Evolutionary conservation across 2,797 vertebrate species (phyloP), one percentile per base, ranked within the genome.

Genomic region (Apogon hyalosoma): DNA sequence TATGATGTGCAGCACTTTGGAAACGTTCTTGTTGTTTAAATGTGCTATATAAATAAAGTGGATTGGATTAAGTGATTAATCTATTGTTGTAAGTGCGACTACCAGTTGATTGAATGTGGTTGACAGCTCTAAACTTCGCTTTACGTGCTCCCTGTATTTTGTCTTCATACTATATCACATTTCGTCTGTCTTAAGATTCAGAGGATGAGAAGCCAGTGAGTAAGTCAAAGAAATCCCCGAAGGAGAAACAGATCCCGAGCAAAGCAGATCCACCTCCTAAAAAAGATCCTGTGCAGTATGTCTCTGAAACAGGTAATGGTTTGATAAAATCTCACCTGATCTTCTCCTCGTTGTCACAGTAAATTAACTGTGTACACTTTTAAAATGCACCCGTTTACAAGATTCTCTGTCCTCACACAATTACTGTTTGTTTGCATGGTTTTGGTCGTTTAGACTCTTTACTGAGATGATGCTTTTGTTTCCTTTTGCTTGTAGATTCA

Each of bases 291-390:
- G 94, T 98, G 80, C 93, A 92, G 33, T 97, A 95, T 42, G 88
- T 98, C 88, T 98, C 97, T 81, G 97, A 99, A 88, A 96, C 96
- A 93, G 98, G 98, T 99, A 91, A 93, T n/a, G 12, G 13, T 2
- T 19, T 12, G 13, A 10, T 13, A 14, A 8, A 12, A 59, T 13
- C 0, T 41, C 18, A 48, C 40, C 2, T 18, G 24, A 4, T 12
- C 11, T 31, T 24, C n/a, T 15, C 13, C 33, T 36, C 1, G 9
- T 36, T 10, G 33, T 36, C 9, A 36, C 33, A 36, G 9, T 36
- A 36, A 9, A 10, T 36, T 2, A 36, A 10, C 33, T 36, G 2
- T 36, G 33, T 10, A 36, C 33, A 36, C 33, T 36, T 36, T 8
- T 36, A 2, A 36, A 36, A 36, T 36, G 3, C 10, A 31, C 28